Conservation (phyloP, 2,113 vertebrate species). For the Cynopterus brachyotis region DNA sequence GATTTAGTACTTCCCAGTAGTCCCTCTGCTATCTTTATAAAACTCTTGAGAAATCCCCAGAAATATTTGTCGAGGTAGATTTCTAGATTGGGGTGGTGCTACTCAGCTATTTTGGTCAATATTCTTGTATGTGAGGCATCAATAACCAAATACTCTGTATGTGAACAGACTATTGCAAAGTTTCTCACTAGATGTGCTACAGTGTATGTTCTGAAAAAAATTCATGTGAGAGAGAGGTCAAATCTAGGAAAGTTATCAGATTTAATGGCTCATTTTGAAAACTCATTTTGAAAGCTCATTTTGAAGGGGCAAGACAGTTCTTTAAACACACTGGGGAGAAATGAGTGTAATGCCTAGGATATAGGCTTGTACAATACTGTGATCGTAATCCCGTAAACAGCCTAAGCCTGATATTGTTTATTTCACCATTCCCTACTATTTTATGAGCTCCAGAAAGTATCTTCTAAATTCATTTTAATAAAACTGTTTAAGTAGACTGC, state of each 20-base stretch:
- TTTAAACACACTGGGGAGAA: too few relatives aligned
- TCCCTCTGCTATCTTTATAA: not conserved
- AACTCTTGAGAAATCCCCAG: not conserved
- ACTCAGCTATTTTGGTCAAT: not conserved
- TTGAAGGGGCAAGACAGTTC: not conserved
- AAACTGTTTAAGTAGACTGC: not conserved
- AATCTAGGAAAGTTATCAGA: not conserved
- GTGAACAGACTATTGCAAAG: not conserved
- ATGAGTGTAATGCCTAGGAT: not conserved
- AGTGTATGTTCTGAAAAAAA: not conserved
- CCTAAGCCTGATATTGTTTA: not conserved
- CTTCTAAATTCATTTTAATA: not conserved
- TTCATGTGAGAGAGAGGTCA: not conserved
- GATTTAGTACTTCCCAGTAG: not conserved
- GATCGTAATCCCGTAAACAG: not conserved
- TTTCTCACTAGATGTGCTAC: not conserved
- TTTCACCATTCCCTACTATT: not conserved
- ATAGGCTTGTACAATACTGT: not conserved
- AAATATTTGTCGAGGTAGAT: not conserved
- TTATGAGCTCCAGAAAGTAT: not conserved
- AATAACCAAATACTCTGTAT: not conserved
- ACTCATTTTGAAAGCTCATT: not conserved
- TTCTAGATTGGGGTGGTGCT: not conserved
- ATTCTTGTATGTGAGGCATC: not conserved
- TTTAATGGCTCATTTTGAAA: not conserved